phyloP scores from a whole-genome alignment of 2,888 invertebrate genomes.

The Leptothorax acervorum region DNA sequence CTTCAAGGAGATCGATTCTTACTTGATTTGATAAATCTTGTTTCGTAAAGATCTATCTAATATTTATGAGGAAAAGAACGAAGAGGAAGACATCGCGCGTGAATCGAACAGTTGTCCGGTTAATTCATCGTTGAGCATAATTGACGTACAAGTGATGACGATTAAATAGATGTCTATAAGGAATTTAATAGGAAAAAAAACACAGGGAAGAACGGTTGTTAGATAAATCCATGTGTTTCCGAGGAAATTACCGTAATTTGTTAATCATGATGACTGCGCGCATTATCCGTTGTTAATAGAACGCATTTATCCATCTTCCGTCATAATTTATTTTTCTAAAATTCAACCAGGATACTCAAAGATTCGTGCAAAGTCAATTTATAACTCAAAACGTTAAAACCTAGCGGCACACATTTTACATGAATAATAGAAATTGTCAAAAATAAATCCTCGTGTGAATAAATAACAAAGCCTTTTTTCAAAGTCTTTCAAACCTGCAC shows the following conservation, averaged over 20 bases:
- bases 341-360: not conserved
- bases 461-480: not conserved
- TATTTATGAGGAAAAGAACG: conserved; percentile 9
- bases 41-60: not conserved
- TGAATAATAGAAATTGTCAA: not conserved
- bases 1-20: conserved; percentile 11
- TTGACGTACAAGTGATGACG: conserved; percentile 34
- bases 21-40: conserved; percentile 10
- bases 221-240: conserved; percentile 38
- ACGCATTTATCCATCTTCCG: conserved; percentile 1
- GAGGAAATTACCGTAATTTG: conserved; percentile 23
- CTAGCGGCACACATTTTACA: not conserved
- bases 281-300: conserved; percentile 30
- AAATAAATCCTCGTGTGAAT: not conserved
- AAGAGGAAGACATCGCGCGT: not conserved
- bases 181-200: conserved; percentile 12
- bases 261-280: conserved; percentile 4
- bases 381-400: not conserved
- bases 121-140: conserved; percentile 11
- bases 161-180: conserved; percentile 31
- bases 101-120: not conserved
- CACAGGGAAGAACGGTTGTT: conserved; percentile 3
- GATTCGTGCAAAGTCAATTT: not conserved
- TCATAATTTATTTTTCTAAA: not conserved
- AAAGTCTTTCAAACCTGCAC: too few species aligned